These are phyloP conservation scores for Cremastinae sp. DNA, from an alignment of 2,888 invertebrate species.

Conservation along the genomic window DNA sequence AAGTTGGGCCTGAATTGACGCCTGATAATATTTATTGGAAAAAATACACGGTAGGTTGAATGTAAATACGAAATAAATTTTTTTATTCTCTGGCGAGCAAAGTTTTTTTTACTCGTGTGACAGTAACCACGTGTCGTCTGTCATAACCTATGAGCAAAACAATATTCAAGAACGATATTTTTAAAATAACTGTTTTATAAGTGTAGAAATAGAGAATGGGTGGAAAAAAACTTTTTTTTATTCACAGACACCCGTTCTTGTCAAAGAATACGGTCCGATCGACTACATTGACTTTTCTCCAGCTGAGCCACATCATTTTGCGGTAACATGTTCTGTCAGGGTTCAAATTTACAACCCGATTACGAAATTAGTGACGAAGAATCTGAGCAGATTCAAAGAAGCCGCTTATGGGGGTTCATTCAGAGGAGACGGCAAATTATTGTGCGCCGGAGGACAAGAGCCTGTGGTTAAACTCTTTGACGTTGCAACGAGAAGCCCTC, in stretches of 20 bases:
- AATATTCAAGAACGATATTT: not conserved
- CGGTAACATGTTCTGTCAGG: constrained; percentile 94
- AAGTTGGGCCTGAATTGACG: constrained; percentile 86
- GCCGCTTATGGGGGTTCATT: constrained; percentile 93
- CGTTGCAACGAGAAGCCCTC: constrained; percentile 89
- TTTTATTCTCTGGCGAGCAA: not conserved
- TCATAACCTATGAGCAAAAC: constrained; percentile 34
- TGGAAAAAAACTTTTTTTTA: constrained; percentile 12
- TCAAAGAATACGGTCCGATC: constrained; percentile 96
- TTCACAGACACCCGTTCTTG: constrained; percentile 89
- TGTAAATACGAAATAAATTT: not conserved
- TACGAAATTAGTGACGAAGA: constrained; percentile 90
- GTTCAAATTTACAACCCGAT: constrained; percentile 93
- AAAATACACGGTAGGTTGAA: constrained; percentile 87
- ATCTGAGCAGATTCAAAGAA: constrained; percentile 90
- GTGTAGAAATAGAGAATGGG: no score
- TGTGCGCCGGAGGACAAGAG: constrained; percentile 96
- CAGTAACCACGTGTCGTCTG: constrained; percentile 34
- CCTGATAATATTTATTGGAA: constrained; percentile 94
- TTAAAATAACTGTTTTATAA: no score
- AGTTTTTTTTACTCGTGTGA: not conserved
- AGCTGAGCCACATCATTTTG: constrained; percentile 93
- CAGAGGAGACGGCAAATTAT: constrained; percentile 89
- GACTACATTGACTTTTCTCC: constrained; percentile 96
- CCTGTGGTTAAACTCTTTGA: constrained; percentile 93